These are phyloP conservation scores for Alsophila aescularia DNA, from an alignment of 2,888 invertebrate genomes.

Conservation along the genomic window DNA sequence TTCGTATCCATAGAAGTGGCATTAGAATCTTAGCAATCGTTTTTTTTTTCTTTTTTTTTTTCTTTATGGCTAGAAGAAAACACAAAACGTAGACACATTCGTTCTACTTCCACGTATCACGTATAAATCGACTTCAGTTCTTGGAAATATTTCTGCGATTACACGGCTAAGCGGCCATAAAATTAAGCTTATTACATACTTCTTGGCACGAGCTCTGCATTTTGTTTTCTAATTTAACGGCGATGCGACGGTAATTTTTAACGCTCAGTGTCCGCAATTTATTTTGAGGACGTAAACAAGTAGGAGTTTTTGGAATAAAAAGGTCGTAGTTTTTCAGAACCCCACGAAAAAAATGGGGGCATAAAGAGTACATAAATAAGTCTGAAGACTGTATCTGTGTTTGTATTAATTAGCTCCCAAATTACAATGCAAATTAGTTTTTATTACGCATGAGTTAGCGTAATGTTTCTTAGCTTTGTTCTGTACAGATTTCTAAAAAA, in stretches of 20 bases:
- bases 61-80: constrained; percentile 5
- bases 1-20: background rate
- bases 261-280: background rate
- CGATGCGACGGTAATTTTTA: constrained; percentile 8
- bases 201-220: constrained; percentile 38
- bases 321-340: too few species aligned
- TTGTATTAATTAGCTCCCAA: too few species aligned
- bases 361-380: too few species aligned
- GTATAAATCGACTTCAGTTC: constrained; percentile 39
- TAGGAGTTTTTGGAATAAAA: background rate
- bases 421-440: too few species aligned
- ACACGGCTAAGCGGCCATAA: constrained; percentile 47
- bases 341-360: too few species aligned
- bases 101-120: constrained; percentile 30
- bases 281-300: background rate
- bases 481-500: too few species aligned
- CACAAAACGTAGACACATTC: constrained; percentile 9
- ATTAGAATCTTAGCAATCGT: constrained; percentile 10
- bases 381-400: too few species aligned
- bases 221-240: constrained; percentile 38
- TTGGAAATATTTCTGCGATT: constrained; percentile 44
- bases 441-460: too few species aligned
- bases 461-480: too few species aligned
- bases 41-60: background rate
- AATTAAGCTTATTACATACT: constrained; percentile 40